Evolutionary conservation across 2,888 invertebrate species (phyloP).

Genomic region (Drosophila hawaiiensis): DNA sequence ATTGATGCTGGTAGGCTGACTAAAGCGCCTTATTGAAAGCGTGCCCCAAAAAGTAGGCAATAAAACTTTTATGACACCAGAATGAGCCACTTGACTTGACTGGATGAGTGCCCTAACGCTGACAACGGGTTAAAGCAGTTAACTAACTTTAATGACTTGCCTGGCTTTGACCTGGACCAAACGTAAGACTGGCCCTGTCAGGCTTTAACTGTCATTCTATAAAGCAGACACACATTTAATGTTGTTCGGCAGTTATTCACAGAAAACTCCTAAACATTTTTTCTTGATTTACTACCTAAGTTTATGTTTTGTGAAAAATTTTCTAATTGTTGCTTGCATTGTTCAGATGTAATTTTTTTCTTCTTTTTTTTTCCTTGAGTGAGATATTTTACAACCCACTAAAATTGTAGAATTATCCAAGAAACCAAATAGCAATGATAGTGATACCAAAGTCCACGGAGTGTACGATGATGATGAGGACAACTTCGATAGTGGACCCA

Average conservation of each 20-base stretch:
- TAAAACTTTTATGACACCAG: constrained; percentile 70
- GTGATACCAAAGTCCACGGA: not conserved
- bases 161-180: constrained; percentile 18
- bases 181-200: not conserved
- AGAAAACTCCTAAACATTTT: constrained; percentile 1
- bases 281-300: constrained; percentile 1
- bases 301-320: constrained; percentile 16
- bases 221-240: not conserved
- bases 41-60: constrained; percentile 56
- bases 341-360: not conserved
- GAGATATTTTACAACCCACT: not conserved
- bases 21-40: constrained; percentile 71
- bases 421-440: not conserved
- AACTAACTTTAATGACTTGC: constrained; percentile 70
- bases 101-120: not conserved
- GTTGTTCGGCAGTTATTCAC: constrained; percentile 12
- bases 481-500: constrained; percentile 20
- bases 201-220: constrained; percentile 9
- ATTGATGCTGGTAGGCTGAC: constrained; percentile 65
- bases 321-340: not conserved
- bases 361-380: not conserved
- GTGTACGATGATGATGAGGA: constrained; percentile 20
- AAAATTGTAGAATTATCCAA: constrained; percentile 2
- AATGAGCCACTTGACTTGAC: constrained; percentile 55
- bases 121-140: constrained; percentile 65